Conservation (phyloP, 2,888 invertebrate species). For the Protonemura montana region DNA sequence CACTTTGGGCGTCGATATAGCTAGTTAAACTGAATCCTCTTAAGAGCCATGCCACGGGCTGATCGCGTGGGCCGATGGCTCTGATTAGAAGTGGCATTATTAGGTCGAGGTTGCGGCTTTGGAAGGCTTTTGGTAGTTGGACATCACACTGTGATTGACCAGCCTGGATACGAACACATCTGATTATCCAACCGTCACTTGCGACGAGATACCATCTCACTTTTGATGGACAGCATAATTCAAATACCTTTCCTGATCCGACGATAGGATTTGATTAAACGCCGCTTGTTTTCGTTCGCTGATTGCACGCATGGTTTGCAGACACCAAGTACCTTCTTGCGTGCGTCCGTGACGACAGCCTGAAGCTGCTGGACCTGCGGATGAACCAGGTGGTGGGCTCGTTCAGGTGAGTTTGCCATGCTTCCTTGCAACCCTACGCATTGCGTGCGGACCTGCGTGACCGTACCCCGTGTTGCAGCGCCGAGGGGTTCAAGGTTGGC, state of each 20-base stretch:
- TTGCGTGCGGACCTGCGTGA: too few species aligned
- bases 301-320: conserved; percentile 58
- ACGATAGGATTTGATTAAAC: not conserved
- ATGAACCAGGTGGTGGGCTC: conserved; percentile 91
- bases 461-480: conserved; percentile 66
- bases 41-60: not conserved
- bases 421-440: not conserved
- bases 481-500: conserved; percentile 93
- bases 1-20: not conserved
- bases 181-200: too few species aligned
- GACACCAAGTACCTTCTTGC: conserved; percentile 90
- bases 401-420: conserved; percentile 73
- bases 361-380: conserved; percentile 92
- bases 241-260: not conserved
- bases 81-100: not conserved
- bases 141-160: too few species aligned
- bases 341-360: conserved; percentile 94
- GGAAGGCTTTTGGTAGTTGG: not conserved
- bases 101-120: not conserved
- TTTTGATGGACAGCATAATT: not conserved
- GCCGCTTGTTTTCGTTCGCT: not conserved
- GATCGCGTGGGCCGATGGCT: not conserved
- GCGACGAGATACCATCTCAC: too few species aligned
- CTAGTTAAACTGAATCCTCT: not conserved
- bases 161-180: too few species aligned